Evolutionary conservation across 2,113 vertebrate species (phyloP).

Genomic region (Seriola dumerili): DNA sequence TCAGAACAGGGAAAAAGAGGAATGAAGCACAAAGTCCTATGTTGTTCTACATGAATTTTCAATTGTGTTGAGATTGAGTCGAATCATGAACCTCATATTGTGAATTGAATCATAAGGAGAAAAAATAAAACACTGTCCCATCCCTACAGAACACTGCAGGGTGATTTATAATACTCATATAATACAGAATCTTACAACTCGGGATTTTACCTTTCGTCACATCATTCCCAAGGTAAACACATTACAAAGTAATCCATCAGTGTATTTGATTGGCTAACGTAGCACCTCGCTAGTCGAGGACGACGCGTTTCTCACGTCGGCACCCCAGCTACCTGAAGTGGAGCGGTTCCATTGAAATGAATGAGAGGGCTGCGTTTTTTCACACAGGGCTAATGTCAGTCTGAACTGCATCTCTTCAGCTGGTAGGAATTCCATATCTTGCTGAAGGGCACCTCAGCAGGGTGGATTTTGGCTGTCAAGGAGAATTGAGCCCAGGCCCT

Average conservation of each 20-base stretch:
- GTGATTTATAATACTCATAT: background rate
- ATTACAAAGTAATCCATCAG: background rate
- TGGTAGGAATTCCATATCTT: constrained; percentile 65
- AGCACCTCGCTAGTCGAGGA: background rate
- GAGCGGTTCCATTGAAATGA: background rate
- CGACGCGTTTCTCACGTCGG: background rate
- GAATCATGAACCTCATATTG: too few species aligned
- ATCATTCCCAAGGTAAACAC: background rate
- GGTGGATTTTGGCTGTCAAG: constrained; percentile 72
- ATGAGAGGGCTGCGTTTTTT: constrained; percentile 5
- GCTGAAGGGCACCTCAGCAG: constrained; percentile 75
- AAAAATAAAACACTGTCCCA: background rate
- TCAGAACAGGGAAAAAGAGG: background rate
- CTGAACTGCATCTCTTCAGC: constrained; percentile 40
- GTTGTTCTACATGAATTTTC: too few species aligned
- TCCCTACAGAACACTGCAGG: background rate
- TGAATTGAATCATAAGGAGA: too few species aligned
- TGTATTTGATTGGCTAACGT: background rate
- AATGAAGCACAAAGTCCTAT: too few species aligned
- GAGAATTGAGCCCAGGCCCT: constrained; percentile 64
- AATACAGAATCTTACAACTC: background rate
- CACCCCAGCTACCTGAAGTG: background rate
- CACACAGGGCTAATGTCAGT: constrained; percentile 1
- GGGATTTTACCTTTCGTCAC: constrained; percentile 18
- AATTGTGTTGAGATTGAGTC: too few species aligned